Conservation (phyloP, 2,888 invertebrate genomes). For the Empis livida region DNA sequence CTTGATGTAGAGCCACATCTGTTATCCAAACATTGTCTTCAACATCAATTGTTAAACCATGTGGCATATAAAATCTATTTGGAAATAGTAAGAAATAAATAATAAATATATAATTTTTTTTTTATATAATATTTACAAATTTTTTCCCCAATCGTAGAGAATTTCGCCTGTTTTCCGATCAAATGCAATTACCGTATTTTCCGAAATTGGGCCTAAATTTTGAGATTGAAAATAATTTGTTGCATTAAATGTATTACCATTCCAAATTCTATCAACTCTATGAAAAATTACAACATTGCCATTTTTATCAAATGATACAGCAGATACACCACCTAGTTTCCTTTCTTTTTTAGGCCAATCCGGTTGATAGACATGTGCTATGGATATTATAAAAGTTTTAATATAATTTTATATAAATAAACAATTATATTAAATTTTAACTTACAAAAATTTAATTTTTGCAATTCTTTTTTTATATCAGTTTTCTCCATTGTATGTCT, state of each 20-base stretch:
- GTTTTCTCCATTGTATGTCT: slow-evolving; percentile 20
- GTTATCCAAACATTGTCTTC: slow-evolving; percentile 72
- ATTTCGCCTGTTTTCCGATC: slow-evolving; percentile 46
- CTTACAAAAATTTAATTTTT: slow-evolving; percentile 30
- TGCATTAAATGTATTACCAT: slow-evolving; percentile 42
- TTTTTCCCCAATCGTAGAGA: slow-evolving; percentile 53
- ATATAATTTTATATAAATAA: too few relatives aligned
- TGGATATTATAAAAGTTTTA: too few relatives aligned
- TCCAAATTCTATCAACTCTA: slow-evolving; percentile 56
- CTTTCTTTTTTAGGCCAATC: slow-evolving; percentile 44
- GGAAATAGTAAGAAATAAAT: slow-evolving; percentile 3
- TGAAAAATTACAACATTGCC: slow-evolving; percentile 73
- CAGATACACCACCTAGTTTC: slow-evolving; percentile 63
- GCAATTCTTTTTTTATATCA: slow-evolving; percentile 28
- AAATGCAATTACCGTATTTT: slow-evolving; percentile 51
- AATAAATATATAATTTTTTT: neutral
- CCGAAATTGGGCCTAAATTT: slow-evolving; percentile 45
- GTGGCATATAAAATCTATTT: slow-evolving; percentile 68
- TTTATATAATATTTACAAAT: slow-evolving; percentile 43
- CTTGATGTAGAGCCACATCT: slow-evolving; percentile 79
- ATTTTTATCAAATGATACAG: slow-evolving; percentile 59
- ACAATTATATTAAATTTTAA: neutral
- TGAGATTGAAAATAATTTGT: slow-evolving; percentile 43
- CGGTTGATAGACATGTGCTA: slow-evolving; percentile 42
- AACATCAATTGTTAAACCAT: slow-evolving; percentile 67